phyloP scores from a whole-genome alignment of 2,113 vertebrate species.

The Rousettus leschenaultii region DNA sequence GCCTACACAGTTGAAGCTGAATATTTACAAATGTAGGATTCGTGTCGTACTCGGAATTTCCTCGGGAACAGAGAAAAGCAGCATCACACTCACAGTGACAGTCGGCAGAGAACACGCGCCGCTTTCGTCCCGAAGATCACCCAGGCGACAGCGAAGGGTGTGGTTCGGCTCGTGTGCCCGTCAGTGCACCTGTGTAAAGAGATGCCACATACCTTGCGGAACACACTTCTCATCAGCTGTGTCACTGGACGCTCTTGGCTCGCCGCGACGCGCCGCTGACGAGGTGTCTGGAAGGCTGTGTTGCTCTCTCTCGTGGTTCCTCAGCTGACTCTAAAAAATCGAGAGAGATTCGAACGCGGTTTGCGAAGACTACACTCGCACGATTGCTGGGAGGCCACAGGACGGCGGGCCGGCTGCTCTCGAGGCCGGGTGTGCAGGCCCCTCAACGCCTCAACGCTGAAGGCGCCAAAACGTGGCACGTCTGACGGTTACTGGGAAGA shows the following conservation, averaged over 20 bases:
- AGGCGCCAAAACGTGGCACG: background rate
- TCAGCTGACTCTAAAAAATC: slow-evolving; percentile 85
- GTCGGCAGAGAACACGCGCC: background rate
- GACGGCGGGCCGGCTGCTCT: background rate
- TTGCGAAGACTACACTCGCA: background rate
- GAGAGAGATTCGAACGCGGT: background rate
- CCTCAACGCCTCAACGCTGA: background rate
- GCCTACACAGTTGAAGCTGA: background rate
- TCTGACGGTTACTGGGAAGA: background rate
- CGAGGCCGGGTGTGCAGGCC: background rate
- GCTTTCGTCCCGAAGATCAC: background rate
- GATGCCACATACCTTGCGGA: slow-evolving; percentile 82
- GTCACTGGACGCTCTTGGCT: slow-evolving; percentile 73
- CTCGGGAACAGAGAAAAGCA: background rate
- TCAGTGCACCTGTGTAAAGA: background rate
- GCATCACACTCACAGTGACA: background rate
- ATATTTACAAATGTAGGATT: background rate
- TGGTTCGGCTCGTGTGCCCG: background rate
- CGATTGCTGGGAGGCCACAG: background rate
- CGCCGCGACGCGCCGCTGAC: slow-evolving; percentile 75
- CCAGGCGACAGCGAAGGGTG: background rate
- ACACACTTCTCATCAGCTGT: slow-evolving; percentile 72
- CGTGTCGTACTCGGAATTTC: background rate
- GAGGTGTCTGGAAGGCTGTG: slow-evolving; percentile 82
- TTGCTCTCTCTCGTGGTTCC: slow-evolving; percentile 87